Evolutionary conservation across 2,888 invertebrate species (phyloP), one percentile per base, ranked within the genome.

Genomic region (Hypomecis punctinalis): DNA sequence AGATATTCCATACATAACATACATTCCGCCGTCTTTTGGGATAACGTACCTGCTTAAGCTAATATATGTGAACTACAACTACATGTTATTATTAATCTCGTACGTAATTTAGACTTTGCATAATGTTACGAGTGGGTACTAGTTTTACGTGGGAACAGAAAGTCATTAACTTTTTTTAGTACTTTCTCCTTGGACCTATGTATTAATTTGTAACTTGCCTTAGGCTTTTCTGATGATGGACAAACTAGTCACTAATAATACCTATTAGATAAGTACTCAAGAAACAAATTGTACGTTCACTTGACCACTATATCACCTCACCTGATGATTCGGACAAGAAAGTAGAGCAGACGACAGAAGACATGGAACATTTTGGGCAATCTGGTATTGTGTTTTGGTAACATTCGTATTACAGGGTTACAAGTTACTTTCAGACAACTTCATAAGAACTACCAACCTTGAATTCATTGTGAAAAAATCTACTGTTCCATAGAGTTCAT

Each of bases 91-190:
- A 9, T 9, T 47, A 47, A 47, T 47, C 6, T 47, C 33, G 8
- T 52, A 52, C 65, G 75, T 39, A 40, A 36, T 69, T 68, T 67
- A 69, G 47, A 8, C 61, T 66, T 42, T 42, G 65, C 35, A 36
- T 45, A 37, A 53, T 53, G 46, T 9, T 43, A 5, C 6, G 6
- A 6, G 35, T 6, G n/a, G 3, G 11, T 63, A 75, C 46, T 56
- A 37, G 53, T 56, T 35, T 35, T 48, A 47, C 47, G 61, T 61
- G 57, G 57, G 61, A 57, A 53, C 52, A n/a, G 49, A 40, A 37
- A 13, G 42, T 42, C 43, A 58, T 59, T 63, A 63, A 55, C 45
- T 59, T 63, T 61, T 61, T 63, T 48, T 59, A 57, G 33, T 55
- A 49, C 59, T 63, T 63, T 63, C 63, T 59, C 63, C 6, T 45